phyloP scores from a whole-genome alignment of 2,113 vertebrate species.

The Numida meleagris region DNA sequence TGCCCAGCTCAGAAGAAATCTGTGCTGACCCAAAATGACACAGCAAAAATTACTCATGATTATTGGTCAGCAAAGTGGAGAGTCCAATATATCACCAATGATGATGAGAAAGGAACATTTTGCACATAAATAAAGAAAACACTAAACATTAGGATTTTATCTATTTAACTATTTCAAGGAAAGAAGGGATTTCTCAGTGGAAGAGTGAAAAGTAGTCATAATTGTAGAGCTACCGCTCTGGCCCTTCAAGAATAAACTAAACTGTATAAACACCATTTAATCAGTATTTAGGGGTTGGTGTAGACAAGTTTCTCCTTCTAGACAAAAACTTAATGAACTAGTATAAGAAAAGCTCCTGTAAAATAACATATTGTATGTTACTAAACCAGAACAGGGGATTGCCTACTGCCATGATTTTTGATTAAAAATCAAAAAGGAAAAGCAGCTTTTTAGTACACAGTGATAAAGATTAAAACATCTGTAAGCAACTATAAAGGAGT shows the following conservation, averaged over 20 bases:
- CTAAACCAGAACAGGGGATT: not conserved
- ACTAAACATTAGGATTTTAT: not conserved
- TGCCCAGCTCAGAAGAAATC: not conserved
- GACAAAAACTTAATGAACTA: not conserved
- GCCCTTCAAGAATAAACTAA: not conserved
- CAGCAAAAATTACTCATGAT: not conserved
- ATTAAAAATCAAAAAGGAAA: constrained; percentile 3
- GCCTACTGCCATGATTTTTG: not conserved
- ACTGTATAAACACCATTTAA: not conserved
- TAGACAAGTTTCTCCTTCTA: not conserved
- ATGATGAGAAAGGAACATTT: not conserved
- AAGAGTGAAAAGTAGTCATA: not conserved
- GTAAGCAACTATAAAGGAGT: not conserved
- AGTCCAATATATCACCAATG: not conserved
- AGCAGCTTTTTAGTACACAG: not conserved
- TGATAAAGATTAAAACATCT: not conserved
- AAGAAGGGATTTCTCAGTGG: not conserved
- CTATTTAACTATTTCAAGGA: not conserved
- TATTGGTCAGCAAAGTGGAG: not conserved
- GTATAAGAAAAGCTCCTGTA: not conserved
- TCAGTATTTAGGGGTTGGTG: not conserved
- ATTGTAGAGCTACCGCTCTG: not conserved
- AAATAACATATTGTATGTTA: fast-evolving
- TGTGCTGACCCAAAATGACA: not conserved
- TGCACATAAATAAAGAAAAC: not conserved